A percentile compares a stretch with the other conserved stretches of the same genome.
phyloP scores from a whole-genome alignment of 2,113 vertebrate genomes.

The Mesocricetus auratus region DNA sequence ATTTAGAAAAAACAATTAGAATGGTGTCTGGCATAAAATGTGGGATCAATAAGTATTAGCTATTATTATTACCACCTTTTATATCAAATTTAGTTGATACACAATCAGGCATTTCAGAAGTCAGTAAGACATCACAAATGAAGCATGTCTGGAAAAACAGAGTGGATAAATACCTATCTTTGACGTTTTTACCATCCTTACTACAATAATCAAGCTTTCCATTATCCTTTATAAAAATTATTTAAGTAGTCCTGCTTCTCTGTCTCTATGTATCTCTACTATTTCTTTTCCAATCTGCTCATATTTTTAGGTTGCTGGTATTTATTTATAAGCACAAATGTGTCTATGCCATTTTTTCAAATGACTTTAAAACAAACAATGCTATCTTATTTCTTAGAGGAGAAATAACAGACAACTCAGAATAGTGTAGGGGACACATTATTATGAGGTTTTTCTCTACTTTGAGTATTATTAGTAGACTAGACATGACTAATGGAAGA shows the following conservation, averaged over 20 bases:
- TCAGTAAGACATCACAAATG: not conserved
- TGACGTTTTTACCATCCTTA: not conserved
- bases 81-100: not conserved
- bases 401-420: not conserved
- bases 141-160: not conserved
- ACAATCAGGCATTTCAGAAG: not conserved
- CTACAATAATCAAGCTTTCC: not conserved
- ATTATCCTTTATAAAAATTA: not conserved
- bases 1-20: not conserved
- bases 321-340: constrained; percentile 6
- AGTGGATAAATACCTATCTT: not conserved
- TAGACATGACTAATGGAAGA: not conserved
- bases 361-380: constrained; percentile 35
- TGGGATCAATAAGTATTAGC: constrained; percentile 22
- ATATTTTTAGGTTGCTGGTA: not conserved
- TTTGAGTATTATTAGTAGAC: not conserved
- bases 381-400: not conserved
- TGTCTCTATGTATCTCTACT: not conserved
- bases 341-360: constrained; percentile 9
- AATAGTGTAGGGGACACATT: not conserved
- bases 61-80: not conserved
- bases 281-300: not conserved
- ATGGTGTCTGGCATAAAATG: not conserved
- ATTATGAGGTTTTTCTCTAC: not conserved
- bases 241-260: not conserved